A percentile compares a stretch with the other conserved stretches of the same genome.
Conservation (phyloP, 1,140 invertebrate species). For the Calephelis nemesis region DNA sequence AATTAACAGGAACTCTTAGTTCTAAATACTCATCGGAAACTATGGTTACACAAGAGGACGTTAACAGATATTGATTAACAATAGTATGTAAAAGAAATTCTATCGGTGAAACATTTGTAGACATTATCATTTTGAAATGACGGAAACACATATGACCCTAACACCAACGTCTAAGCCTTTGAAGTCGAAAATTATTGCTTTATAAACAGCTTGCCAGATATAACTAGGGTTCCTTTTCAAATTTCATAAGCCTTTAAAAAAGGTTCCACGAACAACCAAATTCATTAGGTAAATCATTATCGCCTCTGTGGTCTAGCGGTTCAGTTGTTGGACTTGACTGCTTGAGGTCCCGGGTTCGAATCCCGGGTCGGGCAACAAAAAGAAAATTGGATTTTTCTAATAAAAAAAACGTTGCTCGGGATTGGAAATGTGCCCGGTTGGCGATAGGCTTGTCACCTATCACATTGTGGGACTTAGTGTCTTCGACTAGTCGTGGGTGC, state of each 20-base stretch:
- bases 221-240: slow-evolving; percentile 16
- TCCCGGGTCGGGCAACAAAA: too few species aligned
- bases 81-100: slow-evolving; percentile 53
- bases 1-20: slow-evolving; percentile 35
- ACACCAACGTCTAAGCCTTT: neutral
- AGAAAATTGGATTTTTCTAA: too few species aligned
- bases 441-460: too few species aligned
- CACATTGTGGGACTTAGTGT: too few species aligned
- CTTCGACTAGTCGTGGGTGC: too few species aligned
- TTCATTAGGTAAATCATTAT: too few species aligned
- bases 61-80: slow-evolving; percentile 44
- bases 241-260: neutral
- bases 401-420: too few species aligned
- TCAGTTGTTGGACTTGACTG: too few species aligned
- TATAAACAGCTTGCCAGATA: slow-evolving; percentile 1
- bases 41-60: slow-evolving; percentile 52
- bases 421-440: too few species aligned
- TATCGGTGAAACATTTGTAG: slow-evolving; percentile 32
- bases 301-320: too few species aligned
- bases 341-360: too few species aligned
- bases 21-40: slow-evolving; percentile 43
- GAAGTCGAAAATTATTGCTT: neutral
- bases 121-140: slow-evolving; percentile 34
- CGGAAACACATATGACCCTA: neutral
- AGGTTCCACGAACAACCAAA: too few species aligned